Base-by-base conservation (phyloP, 2,113 vertebrate genomes). In the Alethe diademata region DNA sequence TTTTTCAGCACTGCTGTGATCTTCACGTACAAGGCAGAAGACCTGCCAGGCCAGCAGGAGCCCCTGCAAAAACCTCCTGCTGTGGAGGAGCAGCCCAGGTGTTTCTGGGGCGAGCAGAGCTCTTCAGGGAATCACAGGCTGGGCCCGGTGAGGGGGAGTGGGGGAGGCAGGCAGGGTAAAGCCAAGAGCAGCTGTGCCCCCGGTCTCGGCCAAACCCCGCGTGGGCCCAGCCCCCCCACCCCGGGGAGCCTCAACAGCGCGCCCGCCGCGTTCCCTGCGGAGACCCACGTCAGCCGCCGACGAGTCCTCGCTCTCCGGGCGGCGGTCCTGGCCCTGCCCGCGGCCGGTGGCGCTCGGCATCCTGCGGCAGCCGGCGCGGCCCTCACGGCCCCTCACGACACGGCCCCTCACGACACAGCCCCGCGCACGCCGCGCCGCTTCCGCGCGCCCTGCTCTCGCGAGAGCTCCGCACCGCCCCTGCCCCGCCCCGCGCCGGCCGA, bases 281-380 rank as follows among this genome's bases (percentile, higher is more conserved):
- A 94, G 61, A 98, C 98, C 97, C 98, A 98, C 98, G 95, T 98
- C 98, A 57, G 91, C 92, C 50, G 90, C 7, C 91, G 96, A 71
- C 58, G 96, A 94, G 26, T 98, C 98, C 74, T 95, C 92, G 71
- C 58, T 96, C 29, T 97, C 98, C 89, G 88, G 88, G 76, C 94
- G 94, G 91, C 96, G 97, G 13, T 98, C 97, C 95, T 93, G 97
- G 91, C 90, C 95, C 64, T 90, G 95, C 14, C 95, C 94, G 91
- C 96, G 97, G 73, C 95, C 70, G 64, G 92, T 78, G 28, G 97
- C 97, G 71, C 74, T 98, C 90, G 98, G 98, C 98, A 98, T 98
- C 76, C 26, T 19, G 71, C 90, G 17, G 33, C 58, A 0, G 6
- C 57, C 5, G 5, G 6, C 8, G 3, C 40, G 4, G 3, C 58